Evolutionary conservation across 1,140 invertebrate species (phyloP).

Genomic region (Phortica variegata): DNA sequence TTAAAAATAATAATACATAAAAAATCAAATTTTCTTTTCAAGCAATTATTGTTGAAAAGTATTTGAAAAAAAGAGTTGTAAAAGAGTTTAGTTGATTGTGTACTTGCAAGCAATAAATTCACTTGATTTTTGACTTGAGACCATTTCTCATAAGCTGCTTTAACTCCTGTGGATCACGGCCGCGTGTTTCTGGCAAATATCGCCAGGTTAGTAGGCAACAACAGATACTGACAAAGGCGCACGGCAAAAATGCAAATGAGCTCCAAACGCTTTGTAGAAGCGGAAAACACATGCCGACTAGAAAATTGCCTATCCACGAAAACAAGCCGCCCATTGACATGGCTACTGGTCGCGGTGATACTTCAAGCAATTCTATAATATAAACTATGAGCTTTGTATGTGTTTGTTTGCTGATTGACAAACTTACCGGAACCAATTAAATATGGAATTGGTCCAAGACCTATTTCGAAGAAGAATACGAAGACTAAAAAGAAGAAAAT

Average conservation of each 20-base stretch:
- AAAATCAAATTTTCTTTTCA: too few species aligned
- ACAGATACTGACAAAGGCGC: constrained; percentile 61
- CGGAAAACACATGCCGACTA: constrained; percentile 79
- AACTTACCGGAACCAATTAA: constrained; percentile 65
- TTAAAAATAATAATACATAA: too few species aligned
- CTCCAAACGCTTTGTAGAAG: constrained; percentile 64
- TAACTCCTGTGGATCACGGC: constrained; percentile 64
- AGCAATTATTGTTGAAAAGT: too few species aligned
- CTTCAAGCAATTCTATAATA: constrained; percentile 77
- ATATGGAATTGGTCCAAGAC: constrained; percentile 83
- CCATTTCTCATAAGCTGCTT: constrained; percentile 58
- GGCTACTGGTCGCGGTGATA: constrained; percentile 76
- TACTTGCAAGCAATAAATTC: too few species aligned
- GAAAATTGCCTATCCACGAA: constrained; percentile 87
- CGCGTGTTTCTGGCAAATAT: constrained; percentile 72
- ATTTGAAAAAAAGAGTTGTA: too few species aligned
- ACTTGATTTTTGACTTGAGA: constrained; percentile 41
- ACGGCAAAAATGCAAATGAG: constrained; percentile 70
- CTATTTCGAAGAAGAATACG: constrained; percentile 79
- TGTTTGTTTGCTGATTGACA: too few species aligned
- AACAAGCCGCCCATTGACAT: constrained; percentile 85
- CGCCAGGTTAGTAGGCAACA: constrained; percentile 65
- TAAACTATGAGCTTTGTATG: too few species aligned
- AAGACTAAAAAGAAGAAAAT: constrained; percentile 66
- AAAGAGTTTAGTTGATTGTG: too few species aligned